Base-by-base conservation (phyloP, 2,888 invertebrate species). In the Lepidocyrtinus sp. region DNA sequence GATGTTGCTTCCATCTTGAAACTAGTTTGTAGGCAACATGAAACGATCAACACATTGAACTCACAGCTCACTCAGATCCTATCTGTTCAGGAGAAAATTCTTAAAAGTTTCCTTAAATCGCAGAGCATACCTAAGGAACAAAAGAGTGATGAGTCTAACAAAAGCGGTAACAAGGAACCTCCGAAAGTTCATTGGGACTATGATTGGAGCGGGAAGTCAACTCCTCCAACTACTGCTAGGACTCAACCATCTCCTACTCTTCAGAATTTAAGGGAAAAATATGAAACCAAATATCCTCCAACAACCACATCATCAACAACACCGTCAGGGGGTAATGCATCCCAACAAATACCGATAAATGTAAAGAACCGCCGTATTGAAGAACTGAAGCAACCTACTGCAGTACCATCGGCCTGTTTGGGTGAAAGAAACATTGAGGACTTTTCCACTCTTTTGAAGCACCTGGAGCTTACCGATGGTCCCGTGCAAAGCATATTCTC, bases 401-500 rank as follows among this genome's bases (percentile, higher is more conserved):
- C n/a, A n/a, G n/a, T n/a, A n/a, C n/a, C 15, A 12, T 17, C 45
- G 19, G 26, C 12, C 27, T 19, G n/a, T 36, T 1, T 12, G 2
- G 22, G 17, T 15, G 24, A 71, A 19, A 50, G 55, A 7, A 62
- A 70, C 63, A 61, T 61, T 2, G 83, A 82, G 68, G 82, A 83
- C 55, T 69, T 86, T 9, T 85, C 86, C 1, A 74, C 75, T 1
- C 67, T 85, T 55, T 70, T 86, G 5, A 82, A 73, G 72, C 82
- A 85, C 77, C 50, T 85, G 3, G 80, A 85, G 55, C 50, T 86
- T 12, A 83, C 83, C 46, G 77, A 82, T 12, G 81, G 81, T 15
- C 79, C 80, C 55, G 83, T 76, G 67, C 79, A 74, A 2, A 86
- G 84, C 50, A 73, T 82, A 21, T 82, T 75, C 59, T 85, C 85